A percentile compares a stretch with the other conserved stretches of the same genome.
These are phyloP conservation scores for Arenaria interpres DNA, from an alignment of 2,113 vertebrate species.

Conservation along the genomic window DNA sequence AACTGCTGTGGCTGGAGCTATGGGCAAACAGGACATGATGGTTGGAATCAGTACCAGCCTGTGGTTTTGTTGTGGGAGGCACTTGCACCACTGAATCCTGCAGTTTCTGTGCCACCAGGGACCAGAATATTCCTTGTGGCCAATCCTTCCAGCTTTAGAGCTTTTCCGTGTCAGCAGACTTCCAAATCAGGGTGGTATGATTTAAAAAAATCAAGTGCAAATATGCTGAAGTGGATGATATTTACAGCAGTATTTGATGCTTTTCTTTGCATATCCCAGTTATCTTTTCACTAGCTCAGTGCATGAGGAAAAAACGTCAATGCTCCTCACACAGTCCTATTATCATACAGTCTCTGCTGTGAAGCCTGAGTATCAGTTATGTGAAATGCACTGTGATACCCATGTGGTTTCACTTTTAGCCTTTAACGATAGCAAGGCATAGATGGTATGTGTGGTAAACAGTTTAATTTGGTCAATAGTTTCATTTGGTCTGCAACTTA, in stretches of 20 bases:
- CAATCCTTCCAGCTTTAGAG: not conserved
- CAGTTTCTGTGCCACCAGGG: not conserved
- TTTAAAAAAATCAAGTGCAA: not conserved
- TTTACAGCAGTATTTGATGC: not conserved
- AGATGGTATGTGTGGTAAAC: constrained; percentile 39
- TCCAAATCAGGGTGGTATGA: not conserved
- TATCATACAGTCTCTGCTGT: not conserved
- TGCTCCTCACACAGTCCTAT: not conserved
- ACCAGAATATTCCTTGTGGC: not conserved
- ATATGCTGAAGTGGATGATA: not conserved
- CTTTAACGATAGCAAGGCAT: not conserved
- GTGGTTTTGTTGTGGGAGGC: not conserved
- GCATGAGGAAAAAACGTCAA: rapidly evolving
- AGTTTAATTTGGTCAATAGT: constrained; percentile 71
- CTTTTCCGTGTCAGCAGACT: not conserved
- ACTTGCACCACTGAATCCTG: not conserved
- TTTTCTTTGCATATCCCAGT: not conserved
- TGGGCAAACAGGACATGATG: not conserved
- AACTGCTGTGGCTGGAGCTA: not conserved
- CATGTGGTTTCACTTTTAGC: not conserved
- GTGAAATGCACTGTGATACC: not conserved
- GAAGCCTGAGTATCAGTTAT: not conserved
- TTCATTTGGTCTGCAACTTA: constrained; percentile 68
- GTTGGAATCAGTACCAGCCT: not conserved
- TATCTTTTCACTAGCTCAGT: not conserved